Evolutionary conservation across 2,888 invertebrate species (phyloP), one percentile per base, ranked within the genome.

Genomic region (Notocelia uddmanniana): DNA sequence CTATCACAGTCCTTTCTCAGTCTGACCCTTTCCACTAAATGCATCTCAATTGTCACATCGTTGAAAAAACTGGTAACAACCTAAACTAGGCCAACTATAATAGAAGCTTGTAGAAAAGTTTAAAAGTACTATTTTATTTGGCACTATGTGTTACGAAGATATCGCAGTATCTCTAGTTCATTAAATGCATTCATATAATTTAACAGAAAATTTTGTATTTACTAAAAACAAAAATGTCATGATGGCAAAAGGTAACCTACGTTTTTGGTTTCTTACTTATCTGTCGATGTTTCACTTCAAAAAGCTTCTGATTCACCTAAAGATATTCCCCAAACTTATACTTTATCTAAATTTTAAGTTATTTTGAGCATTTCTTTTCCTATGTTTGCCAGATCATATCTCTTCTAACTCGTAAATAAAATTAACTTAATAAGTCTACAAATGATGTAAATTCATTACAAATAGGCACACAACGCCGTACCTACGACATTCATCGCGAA

Each of bases 1-100:
- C 92, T 93, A 93, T 93, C 93, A 93, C 93, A 93, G 93, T 93
- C 93, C 93, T 89, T 89, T 90, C 91, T 93, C 93, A 93, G 93
- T 93, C 93, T 91, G 93, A 92, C 90, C 92, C 92, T 88, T 93
- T 90, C 91, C 92, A 79, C 79, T 82, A 92, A 93, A 92, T 91
- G 93, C 91, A 89, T 90, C 85, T 87, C 90, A 84, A 87, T 87
- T 89, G 88, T 89, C 89, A 85, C 87, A 84, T 90, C 85, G 85
- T 86, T 85, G 89, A 89, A 87, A 86, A 85, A 88, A 88, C 90
- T 92, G 93, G 93, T 92, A 93, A 93, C 92, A 91, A 91, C 85
- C 89, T 91, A 90, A 88, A 85, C 88, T 91, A 91, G 85, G 86
- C 88, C 88, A 88, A 87, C 85, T 89, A 88, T 85, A 83, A 83